Conservation (phyloP, 2,113 vertebrate species). For the Aix galericulata region DNA sequence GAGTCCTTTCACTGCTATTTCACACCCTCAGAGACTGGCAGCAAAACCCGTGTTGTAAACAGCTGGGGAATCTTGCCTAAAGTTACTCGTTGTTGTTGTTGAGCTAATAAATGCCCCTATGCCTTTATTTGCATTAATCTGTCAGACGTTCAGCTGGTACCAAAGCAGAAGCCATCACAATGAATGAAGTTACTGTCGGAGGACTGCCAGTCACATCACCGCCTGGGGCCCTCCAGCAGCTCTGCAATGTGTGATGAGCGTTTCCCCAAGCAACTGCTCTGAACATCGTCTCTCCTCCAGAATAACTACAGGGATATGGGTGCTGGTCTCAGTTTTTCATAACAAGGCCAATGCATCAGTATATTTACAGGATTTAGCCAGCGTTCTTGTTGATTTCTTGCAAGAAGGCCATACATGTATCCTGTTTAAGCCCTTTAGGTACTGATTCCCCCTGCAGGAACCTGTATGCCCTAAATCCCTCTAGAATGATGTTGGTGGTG, state of each 20-base stretch:
- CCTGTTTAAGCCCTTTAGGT: neutral
- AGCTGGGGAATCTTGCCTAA: neutral
- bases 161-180: neutral
- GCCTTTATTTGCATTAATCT: neutral
- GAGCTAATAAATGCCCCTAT: neutral
- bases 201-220: neutral
- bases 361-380: neutral
- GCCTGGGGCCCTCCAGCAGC: neutral
- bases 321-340: neutral
- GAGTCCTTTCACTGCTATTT: neutral
- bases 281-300: neutral
- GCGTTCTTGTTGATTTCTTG: neutral
- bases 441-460: neutral
- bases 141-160: neutral
- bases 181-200: neutral
- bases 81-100: neutral
- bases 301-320: rapidly evolving
- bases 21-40: neutral
- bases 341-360: rapidly evolving
- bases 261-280: neutral
- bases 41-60: neutral
- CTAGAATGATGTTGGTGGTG: neutral
- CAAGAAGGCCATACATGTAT: neutral
- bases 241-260: neutral
- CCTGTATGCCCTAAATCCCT: neutral